Base-by-base conservation (phyloP, 92 coral and sea anemone species). In the Epizoanthus stellaris region DNA sequence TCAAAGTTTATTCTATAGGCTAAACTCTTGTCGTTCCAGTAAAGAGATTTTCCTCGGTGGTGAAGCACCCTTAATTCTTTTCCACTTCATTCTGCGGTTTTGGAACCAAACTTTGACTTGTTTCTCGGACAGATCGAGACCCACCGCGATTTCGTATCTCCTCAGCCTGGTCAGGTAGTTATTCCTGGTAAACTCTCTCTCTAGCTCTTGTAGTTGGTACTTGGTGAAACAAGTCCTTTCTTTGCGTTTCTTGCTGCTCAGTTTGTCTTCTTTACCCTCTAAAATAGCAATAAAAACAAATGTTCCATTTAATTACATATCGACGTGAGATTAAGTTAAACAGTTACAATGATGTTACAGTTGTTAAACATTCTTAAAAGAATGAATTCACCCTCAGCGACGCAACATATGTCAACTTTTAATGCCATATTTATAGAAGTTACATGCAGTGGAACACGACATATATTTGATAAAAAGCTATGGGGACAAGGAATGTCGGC, bases 101-200 rank as follows among this genome's bases (percentile, higher is more conserved):
- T 94, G 98, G 76, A 94, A 94, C 98, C 98, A 94, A 7, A 94
- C 98, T 52, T 94, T 94, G 5, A 94, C 95, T 85, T 94, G 98
- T 59, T 94, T 90, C 73, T 94, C 98, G 19, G 93, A 88, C 64
- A 94, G 79, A 70, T 94, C 98, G 64, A 94, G 75, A 67, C 91
- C 84, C 19, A 94, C 91, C 0, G 98, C 98, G 57, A 94, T 93
- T 70, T 94, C 98, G 62, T 94, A 94, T 36, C 98, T 84, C 65
- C 98, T 67, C 4, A 94, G 87, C 47, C 98, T 87, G 25, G 98
- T 89, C 75, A 94, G 67, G 87, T 94, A 94, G 83, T 94, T 94
- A 56, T 91, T 94, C 81, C 95, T 90, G n/a, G 70, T 82, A 39
- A 94, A 94, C 56, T 94, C 98, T 40, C 68, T 71, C 66, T 94